Percentiles rank a stretch among this genome's conserved stretches.
Conservation (phyloP, 2,888 invertebrate genomes). For the Syritta pipiens region DNA sequence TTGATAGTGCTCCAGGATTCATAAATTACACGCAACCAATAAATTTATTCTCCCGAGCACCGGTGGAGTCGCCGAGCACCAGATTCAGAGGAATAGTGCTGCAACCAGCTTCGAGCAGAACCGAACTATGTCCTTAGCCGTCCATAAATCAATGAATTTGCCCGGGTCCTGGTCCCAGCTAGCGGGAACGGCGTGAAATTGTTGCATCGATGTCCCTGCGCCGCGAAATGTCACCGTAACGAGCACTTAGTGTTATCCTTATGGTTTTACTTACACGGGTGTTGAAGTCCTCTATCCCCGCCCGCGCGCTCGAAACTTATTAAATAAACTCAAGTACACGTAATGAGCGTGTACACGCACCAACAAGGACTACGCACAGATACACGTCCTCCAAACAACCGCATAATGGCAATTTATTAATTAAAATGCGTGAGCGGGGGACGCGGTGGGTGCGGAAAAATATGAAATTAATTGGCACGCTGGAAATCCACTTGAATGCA, state of each 20-base stretch:
- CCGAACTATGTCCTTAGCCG: not conserved
- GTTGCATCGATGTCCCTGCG: slow-evolving; percentile 20
- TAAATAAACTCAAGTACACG: slow-evolving; percentile 58
- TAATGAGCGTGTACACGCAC: slow-evolving; percentile 42
- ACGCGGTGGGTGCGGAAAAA: slow-evolving; percentile 17
- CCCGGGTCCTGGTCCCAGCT: no score
- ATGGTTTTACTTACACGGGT: slow-evolving; percentile 23
- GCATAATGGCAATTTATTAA: slow-evolving; percentile 63
- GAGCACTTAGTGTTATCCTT: slow-evolving; percentile 48
- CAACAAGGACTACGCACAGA: not conserved
- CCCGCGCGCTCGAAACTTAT: slow-evolving; percentile 36
- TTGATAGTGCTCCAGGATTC: slow-evolving; percentile 55
- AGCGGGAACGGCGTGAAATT: slow-evolving; percentile 34
- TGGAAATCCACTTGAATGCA: slow-evolving; percentile 63
- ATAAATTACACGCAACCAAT: slow-evolving; percentile 53
- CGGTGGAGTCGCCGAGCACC: no score
- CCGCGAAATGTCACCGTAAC: not conserved
- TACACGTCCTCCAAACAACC: slow-evolving; percentile 49
- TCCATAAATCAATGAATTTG: slow-evolving; percentile 62
- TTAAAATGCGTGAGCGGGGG: slow-evolving; percentile 17
- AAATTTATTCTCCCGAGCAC: slow-evolving; percentile 50
- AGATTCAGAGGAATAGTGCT: not conserved
- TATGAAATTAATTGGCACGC: slow-evolving; percentile 46
- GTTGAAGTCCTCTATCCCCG: not conserved
- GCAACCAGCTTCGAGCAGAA: not conserved